These are phyloP conservation scores for Heliocidaris tuberculata DNA, from an alignment of 35 echinoderm and acorn worm genomes.

Conservation along the genomic window DNA sequence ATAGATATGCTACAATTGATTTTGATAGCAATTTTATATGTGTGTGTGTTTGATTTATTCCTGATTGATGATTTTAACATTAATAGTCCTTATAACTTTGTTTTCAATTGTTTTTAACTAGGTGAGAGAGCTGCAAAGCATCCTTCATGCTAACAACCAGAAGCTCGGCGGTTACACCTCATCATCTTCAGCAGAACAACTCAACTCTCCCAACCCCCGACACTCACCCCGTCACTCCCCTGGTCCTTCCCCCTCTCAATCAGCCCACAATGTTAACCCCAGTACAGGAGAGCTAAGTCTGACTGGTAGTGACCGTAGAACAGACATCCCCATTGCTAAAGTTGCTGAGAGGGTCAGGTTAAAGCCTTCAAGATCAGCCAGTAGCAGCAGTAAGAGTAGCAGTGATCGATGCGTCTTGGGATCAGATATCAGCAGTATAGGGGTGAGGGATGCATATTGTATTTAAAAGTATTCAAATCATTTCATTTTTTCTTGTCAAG, in stretches of 20 bases:
- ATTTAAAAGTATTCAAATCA: too few species aligned
- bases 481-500: neutral
- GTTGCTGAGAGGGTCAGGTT: conserved; percentile 85
- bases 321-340: conserved; percentile 77
- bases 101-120: neutral
- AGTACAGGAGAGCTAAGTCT: conserved; percentile 90
- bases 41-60: neutral
- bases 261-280: conserved; percentile 68
- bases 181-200: conserved; percentile 89
- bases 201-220: conserved; percentile 79
- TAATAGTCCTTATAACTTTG: neutral
- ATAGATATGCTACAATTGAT: too few species aligned
- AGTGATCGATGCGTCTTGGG: conserved; percentile 73
- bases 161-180: conserved; percentile 75
- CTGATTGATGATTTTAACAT: neutral
- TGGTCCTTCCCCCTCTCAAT: conserved; percentile 53
- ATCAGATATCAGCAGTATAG: conserved; percentile 67
- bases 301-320: conserved; percentile 78
- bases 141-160: conserved; percentile 53
- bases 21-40: neutral
- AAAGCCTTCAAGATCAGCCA: conserved; percentile 73
- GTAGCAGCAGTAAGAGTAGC: conserved; percentile 30
- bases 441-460: conserved; percentile 35
- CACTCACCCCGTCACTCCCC: conserved; percentile 56
- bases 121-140: conserved; percentile 82